Percentiles rank a stretch among this genome's conserved stretches.
Evolutionary conservation across 1,140 invertebrate species (phyloP).

Genomic region (Drosophila guanche): DNA sequence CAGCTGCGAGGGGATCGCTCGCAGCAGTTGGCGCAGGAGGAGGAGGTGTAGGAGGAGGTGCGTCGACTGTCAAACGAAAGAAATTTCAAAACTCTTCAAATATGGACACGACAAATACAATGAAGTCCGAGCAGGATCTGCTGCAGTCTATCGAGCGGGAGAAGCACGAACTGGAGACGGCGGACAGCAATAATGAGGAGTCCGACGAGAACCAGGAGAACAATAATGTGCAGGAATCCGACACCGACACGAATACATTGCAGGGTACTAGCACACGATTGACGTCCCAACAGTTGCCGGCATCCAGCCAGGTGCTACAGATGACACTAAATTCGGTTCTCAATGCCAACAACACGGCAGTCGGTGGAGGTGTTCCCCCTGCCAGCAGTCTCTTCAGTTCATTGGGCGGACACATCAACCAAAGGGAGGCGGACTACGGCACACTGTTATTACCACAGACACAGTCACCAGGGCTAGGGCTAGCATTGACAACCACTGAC

Average conservation of each 20-base stretch:
- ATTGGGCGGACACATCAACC: conserved; percentile 47
- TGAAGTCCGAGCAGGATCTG: conserved; percentile 45
- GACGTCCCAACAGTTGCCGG: conserved; percentile 6
- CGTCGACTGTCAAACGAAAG: conserved; percentile 30
- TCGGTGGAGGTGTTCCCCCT: conserved; percentile 4
- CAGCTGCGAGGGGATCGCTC: not conserved
- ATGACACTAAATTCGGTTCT: conserved; percentile 58
- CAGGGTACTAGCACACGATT: conserved; percentile 19
- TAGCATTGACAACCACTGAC: not conserved
- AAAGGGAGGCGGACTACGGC: conserved; percentile 6
- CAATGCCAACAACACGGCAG: conserved; percentile 45
- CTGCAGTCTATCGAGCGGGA: conserved; percentile 36
- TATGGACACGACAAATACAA: conserved; percentile 53
- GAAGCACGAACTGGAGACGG: conserved; percentile 55
- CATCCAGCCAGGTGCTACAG: conserved; percentile 46
- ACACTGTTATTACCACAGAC: conserved; percentile 1
- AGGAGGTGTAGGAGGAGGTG: conserved; percentile 15
- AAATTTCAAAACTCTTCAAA: conserved; percentile 25
- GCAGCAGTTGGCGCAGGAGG: conserved; percentile 2
- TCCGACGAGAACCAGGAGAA: conserved; percentile 64
- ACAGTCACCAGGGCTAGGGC: not conserved
- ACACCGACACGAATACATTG: conserved; percentile 67
- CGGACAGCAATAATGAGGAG: conserved; percentile 34
- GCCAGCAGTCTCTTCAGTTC: conserved; percentile 47
- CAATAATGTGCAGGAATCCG: conserved; percentile 48